Conservation (phyloP, 1,140 invertebrate species). For the Drosophila lini region DNA sequence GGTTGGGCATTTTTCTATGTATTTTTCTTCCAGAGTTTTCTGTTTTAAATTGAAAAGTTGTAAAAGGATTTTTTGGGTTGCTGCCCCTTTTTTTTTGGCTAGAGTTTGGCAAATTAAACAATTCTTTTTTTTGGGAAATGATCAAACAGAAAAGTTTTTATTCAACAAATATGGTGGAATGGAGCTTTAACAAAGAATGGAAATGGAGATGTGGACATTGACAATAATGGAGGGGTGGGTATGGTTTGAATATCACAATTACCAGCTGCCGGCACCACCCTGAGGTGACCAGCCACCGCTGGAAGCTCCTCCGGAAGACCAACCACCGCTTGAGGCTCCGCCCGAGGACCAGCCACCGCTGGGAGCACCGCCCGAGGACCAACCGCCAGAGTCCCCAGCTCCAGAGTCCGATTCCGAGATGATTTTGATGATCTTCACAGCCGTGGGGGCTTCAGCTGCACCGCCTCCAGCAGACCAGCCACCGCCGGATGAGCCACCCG, state of each 20-base stretch:
- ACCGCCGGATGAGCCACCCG: conserved; percentile 44
- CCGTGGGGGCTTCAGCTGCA: conserved; percentile 43
- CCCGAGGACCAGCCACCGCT: conserved; percentile 38
- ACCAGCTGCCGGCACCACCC: conserved; percentile 63
- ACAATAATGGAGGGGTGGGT: conserved; percentile 19
- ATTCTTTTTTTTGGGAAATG: conserved; percentile 52
- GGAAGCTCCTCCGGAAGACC: conserved; percentile 17
- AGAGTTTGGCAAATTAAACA: conserved; percentile 50
- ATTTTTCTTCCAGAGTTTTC: conserved; percentile 46
- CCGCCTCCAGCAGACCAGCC: conserved; percentile 58
- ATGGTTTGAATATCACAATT: conserved; percentile 62
- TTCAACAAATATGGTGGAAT: conserved; percentile 52
- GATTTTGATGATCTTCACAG: conserved; percentile 72
- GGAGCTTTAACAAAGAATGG: conserved; percentile 2
- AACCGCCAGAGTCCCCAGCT: conserved; percentile 48
- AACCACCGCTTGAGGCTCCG: conserved; percentile 21
- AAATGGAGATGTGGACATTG: conserved; percentile 16
- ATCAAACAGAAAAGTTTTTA: conserved; percentile 67
- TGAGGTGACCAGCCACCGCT: conserved; percentile 49
- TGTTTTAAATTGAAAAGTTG: conserved; percentile 77
- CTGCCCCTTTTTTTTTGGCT: conserved; percentile 8
- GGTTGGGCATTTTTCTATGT: conserved; percentile 19
- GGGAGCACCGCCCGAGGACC: conserved; percentile 37
- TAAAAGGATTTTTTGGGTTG: conserved; percentile 52
- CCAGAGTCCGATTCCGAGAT: conserved; percentile 58